Percentiles rank a stretch among this genome's conserved stretches.
Evolutionary conservation across 2,888 invertebrate genomes (phyloP).

Genomic region (Pandemis cinnamomeana): DNA sequence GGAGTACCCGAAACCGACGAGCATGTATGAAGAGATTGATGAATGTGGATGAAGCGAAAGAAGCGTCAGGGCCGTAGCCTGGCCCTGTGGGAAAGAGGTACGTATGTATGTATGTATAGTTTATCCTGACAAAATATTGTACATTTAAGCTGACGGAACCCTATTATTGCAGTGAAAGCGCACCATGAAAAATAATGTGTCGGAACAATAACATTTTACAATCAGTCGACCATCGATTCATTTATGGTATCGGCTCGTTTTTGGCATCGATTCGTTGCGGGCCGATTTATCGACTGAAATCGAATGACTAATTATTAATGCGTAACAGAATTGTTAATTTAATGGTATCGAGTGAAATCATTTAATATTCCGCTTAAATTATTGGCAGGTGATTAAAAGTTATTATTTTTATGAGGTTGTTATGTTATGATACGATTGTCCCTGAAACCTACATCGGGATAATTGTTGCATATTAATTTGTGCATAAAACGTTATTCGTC

Average conservation of each 20-base stretch:
- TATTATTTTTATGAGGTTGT: constrained; percentile 31
- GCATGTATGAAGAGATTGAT: too few relatives aligned
- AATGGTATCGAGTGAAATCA: constrained; percentile 31
- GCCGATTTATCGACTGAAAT: constrained; percentile 67
- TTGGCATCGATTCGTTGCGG: constrained; percentile 59
- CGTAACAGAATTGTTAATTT: constrained; percentile 42
- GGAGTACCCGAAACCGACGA: too few relatives aligned
- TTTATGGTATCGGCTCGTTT: constrained; percentile 55
- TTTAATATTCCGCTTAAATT: constrained; percentile 30
- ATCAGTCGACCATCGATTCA: constrained; percentile 55
- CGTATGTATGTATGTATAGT: too few relatives aligned
- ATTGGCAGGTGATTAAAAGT: constrained; percentile 34
- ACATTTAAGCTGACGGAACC: constrained; percentile 10
- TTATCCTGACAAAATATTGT: not conserved
- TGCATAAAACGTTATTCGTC: too few relatives aligned
- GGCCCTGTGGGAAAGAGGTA: too few relatives aligned
- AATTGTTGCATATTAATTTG: too few relatives aligned
- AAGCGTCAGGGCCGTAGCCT: too few relatives aligned
- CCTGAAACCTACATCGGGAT: constrained; percentile 6
- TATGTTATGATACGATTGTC: constrained; percentile 16
- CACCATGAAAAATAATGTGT: constrained; percentile 49
- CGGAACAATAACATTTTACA: constrained; percentile 58
- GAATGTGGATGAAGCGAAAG: too few relatives aligned
- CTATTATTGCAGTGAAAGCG: constrained; percentile 46
- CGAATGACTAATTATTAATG: constrained; percentile 57